phyloP scores from a whole-genome alignment of 2,888 invertebrate genomes.

The Gnatocerus cornutus region DNA sequence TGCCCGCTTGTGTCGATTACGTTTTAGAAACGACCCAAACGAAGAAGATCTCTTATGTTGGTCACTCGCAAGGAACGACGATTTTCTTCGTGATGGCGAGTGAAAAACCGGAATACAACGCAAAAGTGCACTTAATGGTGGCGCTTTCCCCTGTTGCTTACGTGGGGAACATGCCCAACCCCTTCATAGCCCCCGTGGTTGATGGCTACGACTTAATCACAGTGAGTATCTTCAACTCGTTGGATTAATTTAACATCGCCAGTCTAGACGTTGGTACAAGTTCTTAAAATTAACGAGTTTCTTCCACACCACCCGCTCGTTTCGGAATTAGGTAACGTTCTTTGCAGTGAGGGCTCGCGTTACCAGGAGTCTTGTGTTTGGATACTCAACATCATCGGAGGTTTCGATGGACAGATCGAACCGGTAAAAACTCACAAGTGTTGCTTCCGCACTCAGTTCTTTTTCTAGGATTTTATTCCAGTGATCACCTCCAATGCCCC shows the following conservation, averaged over 20 bases:
- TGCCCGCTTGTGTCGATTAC: constrained; percentile 88
- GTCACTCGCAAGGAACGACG: constrained; percentile 78
- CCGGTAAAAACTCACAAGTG: no score
- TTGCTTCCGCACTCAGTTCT: not conserved
- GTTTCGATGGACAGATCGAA: constrained; percentile 29
- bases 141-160: constrained; percentile 80
- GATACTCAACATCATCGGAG: constrained; percentile 29
- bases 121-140: constrained; percentile 70
- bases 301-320: constrained; percentile 23
- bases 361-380: constrained; percentile 32
- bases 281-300: constrained; percentile 32
- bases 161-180: constrained; percentile 26
- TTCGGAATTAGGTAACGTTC: constrained; percentile 11
- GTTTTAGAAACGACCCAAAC: constrained; percentile 75
- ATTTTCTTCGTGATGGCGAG: not conserved
- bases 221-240: constrained; percentile 1
- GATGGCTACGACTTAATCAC: constrained; percentile 20
- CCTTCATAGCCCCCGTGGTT: not conserved
- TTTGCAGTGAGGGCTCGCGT: constrained; percentile 24
- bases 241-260: not conserved
- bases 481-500: constrained; percentile 41
- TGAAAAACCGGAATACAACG: not conserved
- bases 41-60: constrained; percentile 81
- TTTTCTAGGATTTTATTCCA: constrained; percentile 41
- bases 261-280: constrained; percentile 14